Evolutionary conservation across 2,888 invertebrate species (phyloP), one percentile per base, ranked within the genome.

Genomic region (Dicyrtomina minuta): DNA sequence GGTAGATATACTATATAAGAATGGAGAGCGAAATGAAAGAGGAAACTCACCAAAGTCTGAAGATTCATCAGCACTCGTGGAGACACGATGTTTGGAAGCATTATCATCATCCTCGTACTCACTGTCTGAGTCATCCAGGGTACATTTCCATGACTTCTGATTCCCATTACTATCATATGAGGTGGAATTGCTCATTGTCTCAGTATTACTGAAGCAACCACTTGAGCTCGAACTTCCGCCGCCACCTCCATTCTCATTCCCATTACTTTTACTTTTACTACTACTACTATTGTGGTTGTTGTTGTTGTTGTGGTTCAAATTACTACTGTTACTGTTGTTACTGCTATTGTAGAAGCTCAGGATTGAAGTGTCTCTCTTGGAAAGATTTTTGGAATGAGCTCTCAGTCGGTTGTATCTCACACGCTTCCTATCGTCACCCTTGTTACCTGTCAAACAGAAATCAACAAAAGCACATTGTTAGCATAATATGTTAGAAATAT

Each of bases 371-470:
- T 60, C 68, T 51, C 68, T 51, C 41, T 68, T 68, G 20, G 71
- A 39, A 13, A 49, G 24, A 43, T 65, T 68, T 33, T 71, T 70
- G 58, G 58, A 43, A 46, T 73, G 72, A 46, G 77, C 74, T 67
- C 74, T 66, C n/a, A 77, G 71, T 60, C 77, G 75, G 68, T 77
- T 77, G 68, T 77, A 77, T 17, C 76, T 72, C 26, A 77, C 75
- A n/a, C 74, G 68, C 55, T 76, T 76, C 51, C 70, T 64, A 69
- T 68, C 67, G 20, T 59, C 49, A 15, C 39, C 26, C 17, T 58
- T 20, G 33, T 17, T 62, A 24, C 68, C 70, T 71, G 66, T 13
- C 41, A n/a, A n/a, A n/a, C n/a, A n/a, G n/a, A n/a, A n/a, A n/a
- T 15, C 26, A 56, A 24, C 56, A 56, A 56, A 15, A 17, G 13